Conservation (phyloP, 2,888 invertebrate genomes). For the Piscicola geometra region DNA sequence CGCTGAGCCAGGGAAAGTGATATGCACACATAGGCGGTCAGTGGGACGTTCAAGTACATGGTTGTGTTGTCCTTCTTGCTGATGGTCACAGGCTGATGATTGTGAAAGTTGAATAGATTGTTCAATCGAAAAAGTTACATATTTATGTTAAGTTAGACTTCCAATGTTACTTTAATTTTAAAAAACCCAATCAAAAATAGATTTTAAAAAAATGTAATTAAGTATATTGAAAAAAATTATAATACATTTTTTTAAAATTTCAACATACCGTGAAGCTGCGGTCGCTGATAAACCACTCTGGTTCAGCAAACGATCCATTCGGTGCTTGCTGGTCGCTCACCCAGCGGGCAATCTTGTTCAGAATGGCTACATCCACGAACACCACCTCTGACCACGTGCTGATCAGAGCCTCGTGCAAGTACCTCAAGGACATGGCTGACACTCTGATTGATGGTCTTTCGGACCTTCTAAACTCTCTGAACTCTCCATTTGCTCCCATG, state of each 20-base stretch:
- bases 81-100: slow-evolving; percentile 38
- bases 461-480: slow-evolving; percentile 71
- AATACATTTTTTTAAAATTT: too few relatives aligned
- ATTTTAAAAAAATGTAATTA: not conserved
- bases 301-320: slow-evolving; percentile 41
- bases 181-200: not conserved
- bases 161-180: not conserved
- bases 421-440: slow-evolving; percentile 81
- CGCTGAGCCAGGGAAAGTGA: slow-evolving; percentile 37
- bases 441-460: slow-evolving; percentile 73
- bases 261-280: slow-evolving; percentile 42
- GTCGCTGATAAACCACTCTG: slow-evolving; percentile 39
- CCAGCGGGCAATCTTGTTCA: slow-evolving; percentile 44
- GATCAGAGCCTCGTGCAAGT: slow-evolving; percentile 75
- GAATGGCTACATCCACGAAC: slow-evolving; percentile 39
- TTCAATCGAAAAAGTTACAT: too few relatives aligned
- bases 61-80: slow-evolving; percentile 33
- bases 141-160: too few relatives aligned
- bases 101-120: too few relatives aligned
- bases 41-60: slow-evolving; percentile 40
- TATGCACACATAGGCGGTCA: slow-evolving; percentile 44
- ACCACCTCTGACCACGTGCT: slow-evolving; percentile 43
- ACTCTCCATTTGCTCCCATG: slow-evolving; percentile 83
- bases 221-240: not conserved
- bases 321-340: slow-evolving; percentile 39